Conservation (phyloP, 2,888 invertebrate genomes). For the Keiferia lycopersicella region DNA sequence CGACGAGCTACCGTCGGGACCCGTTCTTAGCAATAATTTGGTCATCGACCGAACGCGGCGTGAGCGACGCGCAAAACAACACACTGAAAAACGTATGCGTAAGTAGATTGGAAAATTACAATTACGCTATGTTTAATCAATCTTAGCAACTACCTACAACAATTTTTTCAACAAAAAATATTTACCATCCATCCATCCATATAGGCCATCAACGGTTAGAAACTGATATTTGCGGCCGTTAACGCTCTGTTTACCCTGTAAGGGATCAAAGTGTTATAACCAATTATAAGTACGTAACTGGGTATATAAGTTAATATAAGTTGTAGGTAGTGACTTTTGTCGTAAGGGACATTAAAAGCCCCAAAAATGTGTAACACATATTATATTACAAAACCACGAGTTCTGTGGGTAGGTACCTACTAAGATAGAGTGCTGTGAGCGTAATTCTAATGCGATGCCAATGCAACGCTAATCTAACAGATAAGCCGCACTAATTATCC, state of each 20-base stretch:
- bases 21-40: conserved; percentile 74
- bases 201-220: no score
- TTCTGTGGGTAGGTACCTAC: not conserved
- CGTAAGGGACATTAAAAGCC: no score
- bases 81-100: conserved; percentile 20
- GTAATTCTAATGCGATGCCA: conserved; percentile 39
- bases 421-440: conserved; percentile 25
- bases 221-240: no score
- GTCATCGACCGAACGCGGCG: conserved; percentile 55
- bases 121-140: not conserved
- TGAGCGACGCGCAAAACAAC: conserved; percentile 41
- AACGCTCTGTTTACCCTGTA: no score
- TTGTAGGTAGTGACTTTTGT: no score
- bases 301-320: no score
- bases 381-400: no score
- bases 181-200: no score
- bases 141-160: no score
- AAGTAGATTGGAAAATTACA: not conserved
- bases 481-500: conserved; percentile 63
- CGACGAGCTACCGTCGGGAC: conserved; percentile 51
- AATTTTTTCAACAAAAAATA: conserved; percentile 26
- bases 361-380: no score
- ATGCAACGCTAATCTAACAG: conserved; percentile 55
- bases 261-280: no score
- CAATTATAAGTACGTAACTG: no score